phyloP scores from a whole-genome alignment of 2,797 vertebrate species.

The Acridotheres tristis region DNA sequence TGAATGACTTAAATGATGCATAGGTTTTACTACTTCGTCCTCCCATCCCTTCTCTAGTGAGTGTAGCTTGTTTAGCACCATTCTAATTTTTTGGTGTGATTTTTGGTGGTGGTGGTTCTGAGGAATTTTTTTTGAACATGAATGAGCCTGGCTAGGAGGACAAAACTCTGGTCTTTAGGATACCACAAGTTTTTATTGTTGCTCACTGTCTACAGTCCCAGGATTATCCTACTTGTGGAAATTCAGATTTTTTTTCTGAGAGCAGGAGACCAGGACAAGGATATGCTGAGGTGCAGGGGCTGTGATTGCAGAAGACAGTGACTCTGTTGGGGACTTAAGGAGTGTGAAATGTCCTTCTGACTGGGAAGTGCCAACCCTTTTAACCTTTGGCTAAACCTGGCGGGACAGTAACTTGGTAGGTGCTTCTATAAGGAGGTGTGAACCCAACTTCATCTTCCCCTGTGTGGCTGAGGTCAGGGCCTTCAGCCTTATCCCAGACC shows the following conservation, averaged over 20 bases:
- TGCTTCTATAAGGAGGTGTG: background rate
- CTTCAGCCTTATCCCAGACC: background rate
- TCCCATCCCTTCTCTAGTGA: background rate
- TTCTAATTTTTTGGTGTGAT: background rate
- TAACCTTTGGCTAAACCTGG: rapidly evolving
- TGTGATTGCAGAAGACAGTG: background rate
- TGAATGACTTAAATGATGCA: background rate
- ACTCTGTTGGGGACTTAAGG: background rate
- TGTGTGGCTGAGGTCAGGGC: background rate
- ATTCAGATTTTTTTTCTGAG: background rate
- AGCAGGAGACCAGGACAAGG: background rate
- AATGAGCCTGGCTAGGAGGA: background rate
- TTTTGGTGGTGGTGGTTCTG: background rate
- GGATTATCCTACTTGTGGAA: background rate
- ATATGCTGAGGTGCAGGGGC: background rate
- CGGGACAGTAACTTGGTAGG: background rate
- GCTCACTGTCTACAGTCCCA: background rate
- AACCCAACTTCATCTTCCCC: background rate
- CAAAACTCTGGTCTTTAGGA: background rate
- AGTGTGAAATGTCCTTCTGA: background rate
- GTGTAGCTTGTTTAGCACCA: background rate
- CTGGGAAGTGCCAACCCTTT: background rate
- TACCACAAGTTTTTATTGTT: background rate
- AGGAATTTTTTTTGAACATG: background rate
- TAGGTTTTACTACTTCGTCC: background rate